Conservation (phyloP, 2,888 invertebrate genomes). For the Oscheius onirici region DNA sequence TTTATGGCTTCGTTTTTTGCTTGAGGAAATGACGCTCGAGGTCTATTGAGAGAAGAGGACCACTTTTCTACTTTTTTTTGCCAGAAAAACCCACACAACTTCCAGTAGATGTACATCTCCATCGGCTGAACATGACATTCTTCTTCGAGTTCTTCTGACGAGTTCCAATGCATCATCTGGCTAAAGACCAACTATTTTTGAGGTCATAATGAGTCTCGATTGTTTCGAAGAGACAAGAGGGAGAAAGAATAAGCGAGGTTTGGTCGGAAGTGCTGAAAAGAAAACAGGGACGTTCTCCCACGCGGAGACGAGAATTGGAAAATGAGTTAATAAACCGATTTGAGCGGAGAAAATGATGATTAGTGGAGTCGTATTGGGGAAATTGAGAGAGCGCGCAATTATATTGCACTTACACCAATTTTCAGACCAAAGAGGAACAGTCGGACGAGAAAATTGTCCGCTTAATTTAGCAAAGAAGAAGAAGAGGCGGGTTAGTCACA, state of each 20-base stretch:
- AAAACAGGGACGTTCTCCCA: background rate
- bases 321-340: background rate
- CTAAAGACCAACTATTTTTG: background rate
- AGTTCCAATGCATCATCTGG: constrained; percentile 2
- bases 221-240: constrained; percentile 3
- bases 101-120: constrained; percentile 10
- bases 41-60: background rate
- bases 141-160: background rate
- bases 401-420: background rate
- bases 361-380: background rate
- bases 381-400: background rate
- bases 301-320: background rate
- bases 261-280: background rate
- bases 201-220: background rate
- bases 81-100: constrained; percentile 1
- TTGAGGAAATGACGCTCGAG: too few species aligned
- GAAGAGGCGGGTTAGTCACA: too few species aligned
- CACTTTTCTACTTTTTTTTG: too few species aligned
- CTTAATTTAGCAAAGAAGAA: too few species aligned
- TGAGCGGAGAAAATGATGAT: background rate
- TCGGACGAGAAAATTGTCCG: too few species aligned
- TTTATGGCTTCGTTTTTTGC: background rate
- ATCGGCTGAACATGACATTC: constrained; percentile 23
- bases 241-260: background rate
- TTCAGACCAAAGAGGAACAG: too few species aligned